Percentiles rank a stretch among this genome's conserved stretches.
These are phyloP conservation scores for Grus americana DNA, from an alignment of 2,113 vertebrate genomes.

Conservation along the genomic window DNA sequence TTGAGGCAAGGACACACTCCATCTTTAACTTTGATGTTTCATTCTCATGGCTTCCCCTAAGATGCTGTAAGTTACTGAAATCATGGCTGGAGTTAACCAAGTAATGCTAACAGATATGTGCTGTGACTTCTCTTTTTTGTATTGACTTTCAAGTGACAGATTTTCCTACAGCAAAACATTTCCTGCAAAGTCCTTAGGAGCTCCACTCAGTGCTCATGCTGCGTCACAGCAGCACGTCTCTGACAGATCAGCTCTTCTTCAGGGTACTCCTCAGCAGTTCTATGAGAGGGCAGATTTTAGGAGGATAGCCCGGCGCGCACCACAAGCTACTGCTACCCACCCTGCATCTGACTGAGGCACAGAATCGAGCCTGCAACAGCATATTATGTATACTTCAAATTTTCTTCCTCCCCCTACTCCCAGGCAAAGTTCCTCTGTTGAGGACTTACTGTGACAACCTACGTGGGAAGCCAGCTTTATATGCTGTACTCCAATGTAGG, in stretches of 20 bases:
- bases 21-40: not conserved
- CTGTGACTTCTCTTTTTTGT: not conserved
- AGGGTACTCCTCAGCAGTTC: not conserved
- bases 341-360: not conserved
- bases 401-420: not conserved
- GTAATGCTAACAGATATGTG: not conserved
- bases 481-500: not conserved
- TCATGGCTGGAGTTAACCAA: not conserved
- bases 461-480: not conserved
- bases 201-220: not conserved
- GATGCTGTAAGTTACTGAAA: not conserved
- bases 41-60: not conserved
- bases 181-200: not conserved
- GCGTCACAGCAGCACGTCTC: accelerated
- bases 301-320: not conserved
- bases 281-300: not conserved
- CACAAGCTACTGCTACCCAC: not conserved
- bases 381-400: not conserved
- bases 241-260: not conserved
- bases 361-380: not conserved
- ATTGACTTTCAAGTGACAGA: not conserved
- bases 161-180: not conserved
- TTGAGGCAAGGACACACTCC: not conserved
- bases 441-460: not conserved
- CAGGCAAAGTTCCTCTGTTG: not conserved